phyloP scores from a whole-genome alignment of 2,888 invertebrate species.

The Gastrophysa polygoni region DNA sequence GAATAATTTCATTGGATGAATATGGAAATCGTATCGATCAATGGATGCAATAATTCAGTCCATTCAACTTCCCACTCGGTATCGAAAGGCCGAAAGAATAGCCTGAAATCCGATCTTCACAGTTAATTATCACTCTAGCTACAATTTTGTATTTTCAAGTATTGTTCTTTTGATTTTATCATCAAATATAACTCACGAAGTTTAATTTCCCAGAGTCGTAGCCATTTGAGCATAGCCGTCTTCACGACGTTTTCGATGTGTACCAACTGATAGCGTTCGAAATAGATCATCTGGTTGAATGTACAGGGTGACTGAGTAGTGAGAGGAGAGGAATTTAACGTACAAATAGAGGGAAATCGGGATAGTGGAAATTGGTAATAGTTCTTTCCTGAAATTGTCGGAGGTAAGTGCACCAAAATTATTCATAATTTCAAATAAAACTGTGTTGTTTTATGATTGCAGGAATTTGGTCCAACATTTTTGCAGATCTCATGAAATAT shows the following conservation, averaged over 20 bases:
- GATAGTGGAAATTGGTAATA: no score
- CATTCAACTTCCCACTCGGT: background rate
- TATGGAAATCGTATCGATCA: background rate
- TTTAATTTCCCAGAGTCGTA: slow-evolving; percentile 45
- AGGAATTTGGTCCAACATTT: no score
- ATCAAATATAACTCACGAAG: slow-evolving; percentile 43
- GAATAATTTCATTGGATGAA: no score
- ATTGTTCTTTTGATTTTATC: slow-evolving; percentile 45
- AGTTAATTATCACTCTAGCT: slow-evolving; percentile 42
- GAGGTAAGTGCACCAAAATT: no score
- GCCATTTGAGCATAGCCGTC: slow-evolving; percentile 39
- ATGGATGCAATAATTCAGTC: background rate
- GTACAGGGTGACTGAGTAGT: background rate
- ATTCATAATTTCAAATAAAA: no score
- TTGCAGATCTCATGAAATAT: no score
- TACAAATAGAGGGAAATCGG: no score
- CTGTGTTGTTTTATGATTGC: no score
- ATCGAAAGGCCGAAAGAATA: background rate
- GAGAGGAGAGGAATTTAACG: no score
- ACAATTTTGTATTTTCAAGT: slow-evolving; percentile 40
- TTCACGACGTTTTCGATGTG: background rate
- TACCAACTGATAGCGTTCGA: background rate
- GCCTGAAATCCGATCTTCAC: slow-evolving; percentile 27
- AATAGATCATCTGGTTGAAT: background rate
- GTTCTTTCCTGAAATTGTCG: no score